A percentile compares a stretch with the other conserved stretches of the same genome.
Evolutionary conservation across 2,113 vertebrate species (phyloP).

Genomic region (Stegostoma tigrinum): DNA sequence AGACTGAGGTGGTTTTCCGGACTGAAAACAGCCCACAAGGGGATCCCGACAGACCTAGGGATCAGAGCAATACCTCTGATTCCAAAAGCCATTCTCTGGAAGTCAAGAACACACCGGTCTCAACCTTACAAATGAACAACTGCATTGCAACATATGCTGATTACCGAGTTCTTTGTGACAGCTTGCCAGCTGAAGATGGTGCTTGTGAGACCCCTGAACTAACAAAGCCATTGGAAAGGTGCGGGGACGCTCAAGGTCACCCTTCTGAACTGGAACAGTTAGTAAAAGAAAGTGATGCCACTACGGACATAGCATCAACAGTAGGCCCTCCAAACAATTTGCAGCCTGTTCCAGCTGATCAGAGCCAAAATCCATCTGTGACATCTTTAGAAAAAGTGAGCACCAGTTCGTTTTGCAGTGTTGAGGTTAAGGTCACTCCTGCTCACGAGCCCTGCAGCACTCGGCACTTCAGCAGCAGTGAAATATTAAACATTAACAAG

Average conservation of each 20-base stretch:
- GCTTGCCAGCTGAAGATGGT: neutral
- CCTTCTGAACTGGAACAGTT: neutral
- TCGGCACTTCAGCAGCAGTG: neutral
- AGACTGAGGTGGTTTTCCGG: conserved; percentile 40
- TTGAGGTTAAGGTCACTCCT: neutral
- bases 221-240: neutral
- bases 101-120: neutral
- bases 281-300: neutral
- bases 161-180: neutral
- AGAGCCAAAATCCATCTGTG: neutral
- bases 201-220: neutral
- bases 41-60: neutral
- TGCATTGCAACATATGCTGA: too few species aligned
- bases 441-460: neutral
- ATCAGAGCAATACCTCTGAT: too few species aligned
- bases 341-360: neutral
- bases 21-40: neutral
- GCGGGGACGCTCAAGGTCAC: neutral
- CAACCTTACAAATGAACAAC: neutral
- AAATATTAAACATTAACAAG: neutral
- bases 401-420: neutral
- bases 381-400: neutral
- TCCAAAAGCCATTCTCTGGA: neutral
- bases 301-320: neutral
- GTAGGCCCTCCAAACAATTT: neutral